phyloP scores from a whole-genome alignment of 2,797 vertebrate species.

The Oreochromis mossambicus region DNA sequence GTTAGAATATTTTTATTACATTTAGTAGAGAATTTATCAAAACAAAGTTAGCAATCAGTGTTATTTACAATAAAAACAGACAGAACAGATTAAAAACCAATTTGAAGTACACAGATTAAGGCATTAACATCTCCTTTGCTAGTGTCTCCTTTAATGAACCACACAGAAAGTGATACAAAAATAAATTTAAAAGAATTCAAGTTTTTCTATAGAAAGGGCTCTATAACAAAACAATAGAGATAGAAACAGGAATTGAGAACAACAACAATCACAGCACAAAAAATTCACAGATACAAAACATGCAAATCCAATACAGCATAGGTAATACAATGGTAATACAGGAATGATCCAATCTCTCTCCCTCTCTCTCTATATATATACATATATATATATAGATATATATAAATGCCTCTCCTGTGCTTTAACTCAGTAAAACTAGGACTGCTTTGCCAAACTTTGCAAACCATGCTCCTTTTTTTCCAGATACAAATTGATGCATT shows the following conservation, averaged over 20 bases:
- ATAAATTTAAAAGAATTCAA: constrained; percentile 60
- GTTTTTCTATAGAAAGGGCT: constrained; percentile 51
- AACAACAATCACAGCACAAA: constrained; percentile 29
- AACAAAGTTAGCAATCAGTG: constrained; percentile 42
- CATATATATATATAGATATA: background rate
- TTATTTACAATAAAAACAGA: constrained; percentile 45
- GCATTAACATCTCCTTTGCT: constrained; percentile 54
- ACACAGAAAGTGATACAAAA: constrained; percentile 62
- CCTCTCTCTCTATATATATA: too few relatives aligned
- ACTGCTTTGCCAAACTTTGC: background rate
- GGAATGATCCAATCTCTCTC: background rate
- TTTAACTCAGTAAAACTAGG: background rate
- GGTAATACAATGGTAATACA: background rate
- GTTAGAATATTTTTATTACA: background rate
- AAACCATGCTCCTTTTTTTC: background rate
- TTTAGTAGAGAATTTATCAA: constrained; percentile 55
- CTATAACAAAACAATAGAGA: constrained; percentile 40
- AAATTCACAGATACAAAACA: constrained; percentile 48
- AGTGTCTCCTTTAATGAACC: constrained; percentile 34
- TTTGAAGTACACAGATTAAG: constrained; percentile 46
- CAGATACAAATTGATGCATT: background rate
- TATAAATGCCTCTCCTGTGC: background rate
- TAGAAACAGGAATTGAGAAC: constrained; percentile 30
- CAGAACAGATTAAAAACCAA: constrained; percentile 29
- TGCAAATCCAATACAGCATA: constrained; percentile 31